Evolutionary conservation across 1,140 invertebrate species (phyloP), one percentile per base, ranked within the genome.

Genomic region (Meloidogyne exigua): DNA sequence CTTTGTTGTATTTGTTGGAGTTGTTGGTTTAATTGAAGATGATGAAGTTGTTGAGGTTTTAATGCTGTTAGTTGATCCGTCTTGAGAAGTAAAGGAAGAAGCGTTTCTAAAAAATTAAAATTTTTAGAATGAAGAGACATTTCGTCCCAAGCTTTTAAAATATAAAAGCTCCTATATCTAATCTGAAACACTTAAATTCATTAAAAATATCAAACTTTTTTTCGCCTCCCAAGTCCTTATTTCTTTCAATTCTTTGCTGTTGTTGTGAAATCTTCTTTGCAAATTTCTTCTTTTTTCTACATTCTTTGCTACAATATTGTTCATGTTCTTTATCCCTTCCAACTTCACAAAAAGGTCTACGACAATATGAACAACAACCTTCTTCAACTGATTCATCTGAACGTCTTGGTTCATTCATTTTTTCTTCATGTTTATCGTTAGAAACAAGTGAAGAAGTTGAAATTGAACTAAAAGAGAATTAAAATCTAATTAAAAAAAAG

Each of bases 291-390:
- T 21, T 36, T 32, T 28, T 57, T 39, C 72, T 62, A 65, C 72
- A 73, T n/a, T 42, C 72, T 65, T 73, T 73, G 39, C 72, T 73
- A 65, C 72, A 73, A 39, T 73, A 73, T 36, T 73, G 72, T 36
- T 64, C 72, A 65, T 73, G 72, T 26, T 73, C 44, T 21, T 73
- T 73, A 39, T 73, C 72, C n/a, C 28, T 73, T 15, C 57, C 57
- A 62, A 73, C 72, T 39, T 73, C 72, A 25, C 23, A 28, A 13
- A 73, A 73, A 21, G 57, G 65, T 13, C 57, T 49, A 25, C 57
- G 72, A 32, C 72, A 73, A 65, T 73, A 64, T 21, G 65, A 36
- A 28, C 72, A 73, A 65, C 72, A 36, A n/a, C 49, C 49, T 65
- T 73, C 72, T 65, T 73, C 66, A 18, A 42, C 1, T 36, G 66